These are phyloP conservation scores for Drosophila lacicola DNA, from an alignment of 2,888 invertebrate species.

Conservation along the genomic window DNA sequence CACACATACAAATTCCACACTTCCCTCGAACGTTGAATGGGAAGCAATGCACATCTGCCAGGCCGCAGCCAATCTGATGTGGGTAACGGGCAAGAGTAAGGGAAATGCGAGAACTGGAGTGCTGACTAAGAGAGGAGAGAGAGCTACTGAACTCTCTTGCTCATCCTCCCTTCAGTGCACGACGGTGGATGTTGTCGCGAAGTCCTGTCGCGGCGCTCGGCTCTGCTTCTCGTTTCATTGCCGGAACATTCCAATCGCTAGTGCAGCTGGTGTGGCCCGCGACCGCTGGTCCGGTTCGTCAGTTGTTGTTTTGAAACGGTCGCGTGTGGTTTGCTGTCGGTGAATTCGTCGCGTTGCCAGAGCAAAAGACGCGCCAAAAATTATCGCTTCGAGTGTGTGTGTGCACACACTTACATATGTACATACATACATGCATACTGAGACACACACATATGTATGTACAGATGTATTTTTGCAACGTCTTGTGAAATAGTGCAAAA, in stretches of 20 bases:
- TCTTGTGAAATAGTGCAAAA: constrained; percentile 30
- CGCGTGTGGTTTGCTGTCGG: constrained; percentile 34
- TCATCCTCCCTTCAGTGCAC: constrained; percentile 7
- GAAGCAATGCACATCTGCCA: constrained; percentile 58
- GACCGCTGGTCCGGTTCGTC: constrained; percentile 30
- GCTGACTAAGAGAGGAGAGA: constrained; percentile 33
- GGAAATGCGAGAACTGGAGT: constrained; percentile 32
- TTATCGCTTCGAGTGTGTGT: constrained; percentile 31
- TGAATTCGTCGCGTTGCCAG: constrained; percentile 25
- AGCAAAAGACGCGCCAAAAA: constrained; percentile 59
- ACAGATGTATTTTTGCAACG: constrained; percentile 1
- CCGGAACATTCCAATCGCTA: constrained; percentile 34
- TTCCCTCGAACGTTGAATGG: constrained; percentile 12
- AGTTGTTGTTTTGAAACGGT: constrained; percentile 62
- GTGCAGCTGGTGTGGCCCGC: constrained; percentile 23
- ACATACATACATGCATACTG: not conserved
- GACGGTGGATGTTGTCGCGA: constrained; percentile 10
- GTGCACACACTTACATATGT: not conserved
- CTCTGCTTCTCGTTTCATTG: constrained; percentile 34
- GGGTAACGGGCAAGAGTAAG: constrained; percentile 19
- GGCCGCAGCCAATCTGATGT: constrained; percentile 32
- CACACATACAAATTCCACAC: constrained; percentile 6
- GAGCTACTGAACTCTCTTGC: constrained; percentile 17
- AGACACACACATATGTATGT: not conserved
- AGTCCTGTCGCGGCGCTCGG: constrained; percentile 22